A percentile compares a stretch with the other conserved stretches of the same genome.
These are phyloP conservation scores for Eretmodus cyanostictus DNA, from an alignment of 2,113 vertebrate genomes.

Conservation along the genomic window DNA sequence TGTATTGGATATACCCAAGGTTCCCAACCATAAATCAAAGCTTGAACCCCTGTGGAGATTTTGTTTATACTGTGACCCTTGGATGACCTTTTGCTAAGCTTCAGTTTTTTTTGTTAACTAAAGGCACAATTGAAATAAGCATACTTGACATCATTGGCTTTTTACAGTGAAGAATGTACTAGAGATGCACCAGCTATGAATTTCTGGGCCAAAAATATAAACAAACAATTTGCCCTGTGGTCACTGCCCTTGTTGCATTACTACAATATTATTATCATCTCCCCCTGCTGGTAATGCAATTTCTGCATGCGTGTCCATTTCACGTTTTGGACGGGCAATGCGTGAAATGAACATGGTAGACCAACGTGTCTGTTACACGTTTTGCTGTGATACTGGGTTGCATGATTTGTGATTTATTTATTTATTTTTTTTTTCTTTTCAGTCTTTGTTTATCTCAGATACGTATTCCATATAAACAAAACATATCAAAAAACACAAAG, in stretches of 20 bases:
- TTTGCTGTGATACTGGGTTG: neutral
- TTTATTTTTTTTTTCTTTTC: neutral
- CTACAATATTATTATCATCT: neutral
- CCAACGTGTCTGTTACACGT: neutral
- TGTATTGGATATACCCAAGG: neutral
- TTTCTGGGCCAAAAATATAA: neutral
- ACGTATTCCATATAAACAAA: neutral
- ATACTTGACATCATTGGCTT: neutral
- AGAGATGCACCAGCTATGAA: neutral
- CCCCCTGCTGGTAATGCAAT: neutral
- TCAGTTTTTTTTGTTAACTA: neutral
- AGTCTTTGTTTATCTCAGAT: neutral
- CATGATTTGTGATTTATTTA: neutral
- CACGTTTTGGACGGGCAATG: neutral
- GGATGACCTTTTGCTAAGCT: neutral
- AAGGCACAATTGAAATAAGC: neutral
- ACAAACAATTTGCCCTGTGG: neutral
- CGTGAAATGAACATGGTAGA: neutral
- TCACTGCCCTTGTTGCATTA: neutral
- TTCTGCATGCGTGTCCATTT: neutral
- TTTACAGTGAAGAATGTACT: neutral
- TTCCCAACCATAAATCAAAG: neutral
- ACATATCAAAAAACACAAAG: neutral
- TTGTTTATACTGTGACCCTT: neutral
- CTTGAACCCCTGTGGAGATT: neutral